Evolutionary conservation across 2,797 vertebrate species (phyloP).

Genomic region (Odontamblyopus lacepedii): DNA sequence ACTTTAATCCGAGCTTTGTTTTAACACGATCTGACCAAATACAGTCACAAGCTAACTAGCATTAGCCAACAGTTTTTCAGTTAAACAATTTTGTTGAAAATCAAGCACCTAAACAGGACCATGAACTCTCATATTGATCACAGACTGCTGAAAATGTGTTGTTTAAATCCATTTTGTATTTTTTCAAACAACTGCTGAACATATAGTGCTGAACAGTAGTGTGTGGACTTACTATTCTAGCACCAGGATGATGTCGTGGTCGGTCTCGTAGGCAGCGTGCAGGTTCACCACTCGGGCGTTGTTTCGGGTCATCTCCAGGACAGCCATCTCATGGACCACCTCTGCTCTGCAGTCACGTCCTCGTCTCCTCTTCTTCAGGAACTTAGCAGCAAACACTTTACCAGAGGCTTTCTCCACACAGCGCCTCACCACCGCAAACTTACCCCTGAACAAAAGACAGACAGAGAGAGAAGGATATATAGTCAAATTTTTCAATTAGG

Average conservation of each 20-base stretch:
- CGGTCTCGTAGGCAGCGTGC: slow-evolving; percentile 89
- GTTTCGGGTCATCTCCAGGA: slow-evolving; percentile 86
- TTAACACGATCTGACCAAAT: too few species aligned
- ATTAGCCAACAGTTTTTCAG: too few species aligned
- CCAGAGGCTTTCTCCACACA: slow-evolving; percentile 90
- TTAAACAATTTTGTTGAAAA: too few species aligned
- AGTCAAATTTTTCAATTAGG: too few species aligned
- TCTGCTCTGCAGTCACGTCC: slow-evolving; percentile 93
- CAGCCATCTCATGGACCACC: slow-evolving; percentile 92
- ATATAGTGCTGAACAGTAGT: too few species aligned
- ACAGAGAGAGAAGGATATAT: not conserved
- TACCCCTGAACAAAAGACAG: slow-evolving; percentile 77
- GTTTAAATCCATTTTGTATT: too few species aligned
- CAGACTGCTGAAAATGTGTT: too few species aligned
- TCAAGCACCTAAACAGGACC: too few species aligned
- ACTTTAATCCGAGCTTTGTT: too few species aligned
- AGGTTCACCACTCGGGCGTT: slow-evolving; percentile 88
- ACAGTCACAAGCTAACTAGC: too few species aligned
- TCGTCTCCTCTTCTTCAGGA: slow-evolving; percentile 89
- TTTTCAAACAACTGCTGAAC: too few species aligned
- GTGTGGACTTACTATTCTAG: slow-evolving; percentile 91
- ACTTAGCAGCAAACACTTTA: slow-evolving; percentile 94
- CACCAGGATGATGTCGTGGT: slow-evolving; percentile 88
- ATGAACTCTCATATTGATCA: too few species aligned
- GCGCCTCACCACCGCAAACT: slow-evolving; percentile 93